These are phyloP conservation scores for Hystrix brachyura DNA, from an alignment of 2,113 vertebrate genomes.

Conservation along the genomic window DNA sequence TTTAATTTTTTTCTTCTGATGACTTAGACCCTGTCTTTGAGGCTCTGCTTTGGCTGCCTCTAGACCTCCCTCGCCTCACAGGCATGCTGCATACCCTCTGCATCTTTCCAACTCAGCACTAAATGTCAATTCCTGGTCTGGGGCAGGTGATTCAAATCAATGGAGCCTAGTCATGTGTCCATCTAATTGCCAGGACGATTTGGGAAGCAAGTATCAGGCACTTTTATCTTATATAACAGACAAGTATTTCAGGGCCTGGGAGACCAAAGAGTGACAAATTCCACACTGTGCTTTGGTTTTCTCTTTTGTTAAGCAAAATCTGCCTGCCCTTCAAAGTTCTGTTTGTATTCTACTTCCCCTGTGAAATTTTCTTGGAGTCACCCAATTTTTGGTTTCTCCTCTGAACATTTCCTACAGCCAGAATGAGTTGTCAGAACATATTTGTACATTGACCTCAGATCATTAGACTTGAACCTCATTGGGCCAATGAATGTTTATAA, in stretches of 20 bases:
- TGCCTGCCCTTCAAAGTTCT: neutral
- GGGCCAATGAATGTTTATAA: neutral
- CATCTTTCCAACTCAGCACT: neutral
- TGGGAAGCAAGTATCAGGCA: neutral
- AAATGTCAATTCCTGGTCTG: neutral
- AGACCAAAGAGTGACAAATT: neutral
- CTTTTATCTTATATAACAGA: neutral
- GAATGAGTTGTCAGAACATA: neutral
- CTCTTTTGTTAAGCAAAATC: neutral
- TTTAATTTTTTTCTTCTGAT: neutral
- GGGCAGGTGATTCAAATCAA: neutral
- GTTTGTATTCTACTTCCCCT: neutral
- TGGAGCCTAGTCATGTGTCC: neutral
- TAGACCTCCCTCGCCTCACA: rapidly evolving
- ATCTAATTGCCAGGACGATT: neutral
- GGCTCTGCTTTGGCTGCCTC: neutral
- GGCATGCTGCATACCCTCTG: rapidly evolving
- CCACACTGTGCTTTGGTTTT: neutral
- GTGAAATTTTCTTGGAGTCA: neutral
- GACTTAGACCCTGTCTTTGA: neutral
- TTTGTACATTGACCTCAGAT: neutral
- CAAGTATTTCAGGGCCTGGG: neutral
- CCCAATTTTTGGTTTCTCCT: neutral
- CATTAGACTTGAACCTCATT: neutral
- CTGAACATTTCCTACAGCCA: neutral